Evolutionary conservation across 2,797 vertebrate genomes (phyloP).

Genomic region (Rhinatrema bivittatum): DNA sequence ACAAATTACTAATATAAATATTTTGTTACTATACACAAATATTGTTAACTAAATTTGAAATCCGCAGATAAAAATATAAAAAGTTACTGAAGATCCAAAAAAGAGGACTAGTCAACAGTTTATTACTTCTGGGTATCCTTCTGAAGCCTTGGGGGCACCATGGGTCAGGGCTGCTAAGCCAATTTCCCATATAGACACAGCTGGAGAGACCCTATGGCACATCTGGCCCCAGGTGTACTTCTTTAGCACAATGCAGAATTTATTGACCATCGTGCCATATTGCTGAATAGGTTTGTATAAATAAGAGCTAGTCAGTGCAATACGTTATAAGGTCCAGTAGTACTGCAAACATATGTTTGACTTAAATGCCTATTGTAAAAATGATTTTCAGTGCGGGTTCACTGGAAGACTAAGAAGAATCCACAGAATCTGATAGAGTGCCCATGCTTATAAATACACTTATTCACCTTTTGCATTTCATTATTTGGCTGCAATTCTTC

Average conservation of each 20-base stretch:
- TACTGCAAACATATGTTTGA: constrained; percentile 1
- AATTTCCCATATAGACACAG: no score
- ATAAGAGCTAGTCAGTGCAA: constrained; percentile 20
- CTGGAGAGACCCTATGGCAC: no score
- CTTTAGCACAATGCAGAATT: neutral
- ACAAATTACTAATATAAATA: neutral
- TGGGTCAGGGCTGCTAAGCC: no score
- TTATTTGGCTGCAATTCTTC: neutral
- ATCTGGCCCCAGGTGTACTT: neutral
- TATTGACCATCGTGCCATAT: neutral
- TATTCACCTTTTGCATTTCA: neutral
- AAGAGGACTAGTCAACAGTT: neutral
- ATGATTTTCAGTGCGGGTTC: constrained; percentile 21
- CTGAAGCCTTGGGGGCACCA: no score
- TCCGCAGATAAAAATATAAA: constrained; percentile 1
- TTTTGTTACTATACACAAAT: constrained; percentile 7
- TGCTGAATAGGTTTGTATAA: constrained; percentile 12
- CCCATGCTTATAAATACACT: neutral
- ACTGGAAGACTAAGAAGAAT: constrained; percentile 1
- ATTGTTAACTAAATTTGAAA: constrained; percentile 5
- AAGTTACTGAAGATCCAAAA: neutral
- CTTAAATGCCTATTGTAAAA: neutral
- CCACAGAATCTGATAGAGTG: constrained; percentile 1
- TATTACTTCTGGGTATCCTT: neutral
- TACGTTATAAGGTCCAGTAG: neutral